phyloP scores from a whole-genome alignment of 2,113 vertebrate genomes.

The Alethe diademata region DNA sequence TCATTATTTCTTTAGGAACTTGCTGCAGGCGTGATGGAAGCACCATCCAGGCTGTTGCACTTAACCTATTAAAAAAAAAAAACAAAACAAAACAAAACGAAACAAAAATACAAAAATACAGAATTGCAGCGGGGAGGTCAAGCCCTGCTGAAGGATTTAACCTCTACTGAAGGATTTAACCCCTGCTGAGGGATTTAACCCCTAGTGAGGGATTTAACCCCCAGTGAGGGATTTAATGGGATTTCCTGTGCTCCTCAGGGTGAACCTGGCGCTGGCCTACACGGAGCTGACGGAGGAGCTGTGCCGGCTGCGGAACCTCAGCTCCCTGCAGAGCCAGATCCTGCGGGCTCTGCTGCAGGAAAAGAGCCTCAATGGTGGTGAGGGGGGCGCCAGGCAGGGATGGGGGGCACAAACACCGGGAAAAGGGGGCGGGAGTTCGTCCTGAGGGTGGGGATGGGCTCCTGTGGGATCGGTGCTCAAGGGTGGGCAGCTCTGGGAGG shows the following conservation, averaged over 20 bases:
- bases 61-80: not conserved
- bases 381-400: not conserved
- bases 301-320: conserved; percentile 86
- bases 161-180: accelerated
- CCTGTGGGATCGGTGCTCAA: too few relatives aligned
- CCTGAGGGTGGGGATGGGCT: too few relatives aligned
- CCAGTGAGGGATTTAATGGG: too few relatives aligned
- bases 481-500: too few relatives aligned
- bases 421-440: too few relatives aligned
- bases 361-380: conserved; percentile 70
- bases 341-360: conserved; percentile 90
- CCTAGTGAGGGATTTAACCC: too few relatives aligned
- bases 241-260: conserved; percentile 68
- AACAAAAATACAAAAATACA: too few relatives aligned
- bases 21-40: not conserved
- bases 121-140: not conserved
- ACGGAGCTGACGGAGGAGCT: conserved; percentile 95
- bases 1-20: not conserved
- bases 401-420: too few relatives aligned
- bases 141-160: not conserved
- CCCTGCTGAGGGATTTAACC: accelerated
- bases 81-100: too few relatives aligned
- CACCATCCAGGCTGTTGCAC: too few relatives aligned
- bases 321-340: conserved; percentile 91
- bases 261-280: conserved; percentile 95